Conservation (phyloP, 2,888 invertebrate genomes). For the Malthinus flaveolus region DNA sequence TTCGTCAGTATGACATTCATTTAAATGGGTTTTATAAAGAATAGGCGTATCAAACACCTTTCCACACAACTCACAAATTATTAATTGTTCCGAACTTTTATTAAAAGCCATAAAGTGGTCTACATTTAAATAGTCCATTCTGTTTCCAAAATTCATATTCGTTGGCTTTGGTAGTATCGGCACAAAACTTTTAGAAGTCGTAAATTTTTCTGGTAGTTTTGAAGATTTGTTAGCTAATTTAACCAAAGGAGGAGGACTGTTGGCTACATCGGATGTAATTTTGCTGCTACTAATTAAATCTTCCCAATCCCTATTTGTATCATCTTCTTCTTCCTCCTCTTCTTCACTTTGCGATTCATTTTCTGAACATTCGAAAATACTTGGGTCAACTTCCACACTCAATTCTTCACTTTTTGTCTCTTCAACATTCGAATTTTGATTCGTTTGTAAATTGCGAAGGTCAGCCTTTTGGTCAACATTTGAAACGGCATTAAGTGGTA, state of each 20-base stretch:
- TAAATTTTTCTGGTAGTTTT: background rate
- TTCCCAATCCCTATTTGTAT: slow-evolving; percentile 44
- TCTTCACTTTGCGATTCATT: slow-evolving; percentile 32
- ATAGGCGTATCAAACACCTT: slow-evolving; percentile 42
- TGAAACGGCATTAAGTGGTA: slow-evolving; percentile 33
- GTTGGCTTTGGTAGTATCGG: slow-evolving; percentile 34
- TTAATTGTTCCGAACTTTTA: background rate
- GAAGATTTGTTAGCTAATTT: slow-evolving; percentile 8
- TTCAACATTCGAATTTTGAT: slow-evolving; percentile 37
- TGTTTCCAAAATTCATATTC: slow-evolving; percentile 20
- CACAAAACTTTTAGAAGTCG: slow-evolving; percentile 31
- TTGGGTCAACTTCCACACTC: slow-evolving; percentile 51
- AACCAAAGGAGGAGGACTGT: background rate
- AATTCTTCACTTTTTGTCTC: slow-evolving; percentile 49
- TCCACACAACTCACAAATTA: slow-evolving; percentile 46
- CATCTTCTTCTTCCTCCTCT: slow-evolving; percentile 21
- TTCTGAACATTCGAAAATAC: slow-evolving; percentile 41
- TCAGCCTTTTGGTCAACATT: too few species aligned
- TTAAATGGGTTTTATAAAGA: slow-evolving; percentile 46
- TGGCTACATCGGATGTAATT: slow-evolving; percentile 10
- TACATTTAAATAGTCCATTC: slow-evolving; percentile 39
- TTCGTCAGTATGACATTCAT: slow-evolving; percentile 46
- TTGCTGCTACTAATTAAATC: slow-evolving; percentile 41
- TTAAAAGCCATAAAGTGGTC: slow-evolving; percentile 48
- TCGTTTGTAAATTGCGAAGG: too few species aligned